Conservation (phyloP, 2,113 vertebrate species). For the Corythoichthys intestinalis region DNA sequence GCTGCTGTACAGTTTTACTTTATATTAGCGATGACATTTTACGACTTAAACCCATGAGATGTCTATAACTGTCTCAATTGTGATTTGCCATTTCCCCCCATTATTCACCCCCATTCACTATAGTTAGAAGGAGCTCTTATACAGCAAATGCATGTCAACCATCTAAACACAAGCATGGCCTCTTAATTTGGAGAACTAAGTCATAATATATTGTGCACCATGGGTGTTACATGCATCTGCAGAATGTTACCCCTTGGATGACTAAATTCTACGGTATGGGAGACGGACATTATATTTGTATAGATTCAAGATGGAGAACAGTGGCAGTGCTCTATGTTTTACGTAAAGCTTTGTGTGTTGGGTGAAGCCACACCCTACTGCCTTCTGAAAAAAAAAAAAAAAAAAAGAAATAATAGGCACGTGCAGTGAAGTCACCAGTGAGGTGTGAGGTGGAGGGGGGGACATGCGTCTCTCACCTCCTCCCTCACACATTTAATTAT, state of each 20-base stretch:
- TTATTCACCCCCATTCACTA: conserved; percentile 11
- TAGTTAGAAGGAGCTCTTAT: conserved; percentile 9
- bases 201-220: not conserved
- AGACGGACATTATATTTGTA: not conserved
- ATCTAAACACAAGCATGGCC: conserved; percentile 15
- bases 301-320: not conserved
- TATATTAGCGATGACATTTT: not conserved
- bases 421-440: conserved; percentile 30
- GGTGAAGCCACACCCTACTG: conserved; percentile 59
- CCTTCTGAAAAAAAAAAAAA: conserved; percentile 24
- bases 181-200: conserved; percentile 29
- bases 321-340: not conserved
- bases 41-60: not conserved
- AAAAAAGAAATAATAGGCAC: not conserved
- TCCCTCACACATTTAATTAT: conserved; percentile 16
- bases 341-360: conserved; percentile 28
- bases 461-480: conserved; percentile 15
- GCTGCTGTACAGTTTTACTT: not conserved
- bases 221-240: not conserved
- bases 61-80: conserved; percentile 3
- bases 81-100: conserved; percentile 18
- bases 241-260: not conserved
- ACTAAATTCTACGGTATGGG: not conserved
- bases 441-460: conserved; percentile 41
- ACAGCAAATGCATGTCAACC: not conserved